Percentiles rank a stretch among this genome's conserved stretches.
Evolutionary conservation across 1,140 invertebrate species (phyloP).

Genomic region (Amphibalanus amphitrite): DNA sequence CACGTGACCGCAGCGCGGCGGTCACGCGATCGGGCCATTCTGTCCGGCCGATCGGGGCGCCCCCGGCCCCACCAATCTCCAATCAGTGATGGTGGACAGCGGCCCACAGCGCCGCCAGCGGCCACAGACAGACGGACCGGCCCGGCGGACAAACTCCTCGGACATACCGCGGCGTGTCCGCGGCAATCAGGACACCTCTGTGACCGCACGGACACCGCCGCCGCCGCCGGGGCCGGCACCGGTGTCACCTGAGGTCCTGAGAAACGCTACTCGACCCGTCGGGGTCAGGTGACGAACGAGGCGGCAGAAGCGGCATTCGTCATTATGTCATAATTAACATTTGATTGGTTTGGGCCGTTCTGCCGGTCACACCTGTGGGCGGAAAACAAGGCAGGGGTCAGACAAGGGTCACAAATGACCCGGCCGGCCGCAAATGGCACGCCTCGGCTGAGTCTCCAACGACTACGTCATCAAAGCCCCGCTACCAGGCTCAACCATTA

Average conservation of each 20-base stretch:
- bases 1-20: too few relatives aligned
- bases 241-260: not conserved
- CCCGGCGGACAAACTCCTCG: not conserved
- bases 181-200: too few relatives aligned
- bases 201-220: too few relatives aligned
- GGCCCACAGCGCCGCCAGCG: too few relatives aligned
- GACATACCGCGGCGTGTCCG: too few relatives aligned
- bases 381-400: not conserved
- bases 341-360: not conserved
- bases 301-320: not conserved
- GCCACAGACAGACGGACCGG: too few relatives aligned
- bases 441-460: too few relatives aligned
- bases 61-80: not conserved
- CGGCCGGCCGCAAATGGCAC: too few relatives aligned
- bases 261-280: not conserved
- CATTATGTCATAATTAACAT: not conserved
- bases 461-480: too few relatives aligned
- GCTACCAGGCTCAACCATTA: too few relatives aligned
- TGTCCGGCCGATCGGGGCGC: not conserved
- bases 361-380: not conserved
- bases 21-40: not conserved
- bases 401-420: not conserved
- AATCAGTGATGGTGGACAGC: not conserved
- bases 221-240: too few relatives aligned
- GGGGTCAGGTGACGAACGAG: not conserved